Evolutionary conservation across 1,140 invertebrate species (phyloP).

Genomic region (Papilio glaucus): DNA sequence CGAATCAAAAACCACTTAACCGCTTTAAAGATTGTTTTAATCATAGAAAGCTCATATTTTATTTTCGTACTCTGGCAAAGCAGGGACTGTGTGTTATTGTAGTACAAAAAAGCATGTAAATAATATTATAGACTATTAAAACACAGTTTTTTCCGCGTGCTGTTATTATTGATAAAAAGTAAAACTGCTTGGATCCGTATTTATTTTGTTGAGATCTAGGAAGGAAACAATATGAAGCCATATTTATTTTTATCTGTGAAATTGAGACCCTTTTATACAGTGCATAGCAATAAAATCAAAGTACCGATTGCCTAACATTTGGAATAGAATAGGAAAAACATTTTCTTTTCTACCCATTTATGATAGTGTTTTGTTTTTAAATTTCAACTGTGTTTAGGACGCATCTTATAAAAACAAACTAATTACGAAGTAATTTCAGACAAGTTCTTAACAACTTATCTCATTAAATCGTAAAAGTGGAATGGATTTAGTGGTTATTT

Average conservation of each 20-base stretch:
- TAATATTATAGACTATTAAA: too few relatives aligned
- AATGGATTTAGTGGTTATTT: too few relatives aligned
- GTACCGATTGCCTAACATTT: neutral
- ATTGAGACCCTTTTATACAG: slow-evolving; percentile 19
- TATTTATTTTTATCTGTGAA: slow-evolving; percentile 14
- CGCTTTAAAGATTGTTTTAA: too few relatives aligned
- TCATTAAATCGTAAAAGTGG: too few relatives aligned
- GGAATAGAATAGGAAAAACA: neutral
- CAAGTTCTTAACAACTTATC: too few relatives aligned
- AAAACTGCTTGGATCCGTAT: slow-evolving; percentile 1
- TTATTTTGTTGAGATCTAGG: neutral
- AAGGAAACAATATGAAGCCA: neutral
- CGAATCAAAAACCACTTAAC: too few relatives aligned
- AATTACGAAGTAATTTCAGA: too few relatives aligned
- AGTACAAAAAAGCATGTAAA: too few relatives aligned
- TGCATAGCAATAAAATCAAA: slow-evolving; percentile 5
- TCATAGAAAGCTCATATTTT: too few relatives aligned
- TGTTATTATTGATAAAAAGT: slow-evolving; percentile 14
- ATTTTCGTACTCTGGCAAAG: too few relatives aligned
- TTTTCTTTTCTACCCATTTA: neutral
- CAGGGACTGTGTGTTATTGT: too few relatives aligned
- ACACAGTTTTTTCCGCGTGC: too few relatives aligned
- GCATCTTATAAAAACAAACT: neutral
- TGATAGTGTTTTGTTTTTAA: neutral
- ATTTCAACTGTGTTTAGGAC: neutral